Evolutionary conservation across 2,113 vertebrate species (phyloP), one percentile per base, ranked within the genome.

Genomic region (Gulo gulo): DNA sequence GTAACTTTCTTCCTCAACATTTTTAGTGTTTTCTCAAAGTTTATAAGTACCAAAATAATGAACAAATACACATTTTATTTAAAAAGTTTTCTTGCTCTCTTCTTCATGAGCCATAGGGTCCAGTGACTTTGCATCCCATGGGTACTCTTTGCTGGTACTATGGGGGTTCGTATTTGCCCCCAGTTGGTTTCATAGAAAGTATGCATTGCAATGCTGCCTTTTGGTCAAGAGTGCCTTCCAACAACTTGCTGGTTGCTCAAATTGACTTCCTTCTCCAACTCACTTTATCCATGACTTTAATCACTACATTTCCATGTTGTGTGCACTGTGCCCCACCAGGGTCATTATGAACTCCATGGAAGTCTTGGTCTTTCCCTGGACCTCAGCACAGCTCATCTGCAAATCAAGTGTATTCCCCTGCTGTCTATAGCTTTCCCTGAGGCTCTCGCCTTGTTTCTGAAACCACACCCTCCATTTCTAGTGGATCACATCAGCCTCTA

Each of bases 11-110:
- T 42, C 81, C n/a, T 61, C 26, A 88, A 86, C 26, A 42, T 88
- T 63, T 69, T 59, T 42, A 69, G 81, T 71, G 55, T 50, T 82
- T 67, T 69, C 88, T 92, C 65, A 12, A 61, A 87, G 36, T 76
- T 50, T 74, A 67, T 85, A 92, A 81, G 10, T 31, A 61, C 45
- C 47, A 71, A 47, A 83, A 14, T 71, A 65, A 78, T 63, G 21
- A 69, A 92, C 0, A 36, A 16, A 9, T 69, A 23, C 36, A 50
- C 31, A 59, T 87, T 79, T 79, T 20, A 67, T 47, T 95, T 80
- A 39, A 69, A 55, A 63, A 52, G 18, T 20, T 71, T 90, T 90
- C 34, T 73, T 47, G 14, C 11, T 69, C 26, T 92, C 15, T 71
- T 88, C 39, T 50, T 50, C 23, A 36, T 47, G 21, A 47, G 4